Evolutionary conservation across 1,140 invertebrate genomes (phyloP), one percentile per base, ranked within the genome.

Genomic region (Atta colombica): DNA sequence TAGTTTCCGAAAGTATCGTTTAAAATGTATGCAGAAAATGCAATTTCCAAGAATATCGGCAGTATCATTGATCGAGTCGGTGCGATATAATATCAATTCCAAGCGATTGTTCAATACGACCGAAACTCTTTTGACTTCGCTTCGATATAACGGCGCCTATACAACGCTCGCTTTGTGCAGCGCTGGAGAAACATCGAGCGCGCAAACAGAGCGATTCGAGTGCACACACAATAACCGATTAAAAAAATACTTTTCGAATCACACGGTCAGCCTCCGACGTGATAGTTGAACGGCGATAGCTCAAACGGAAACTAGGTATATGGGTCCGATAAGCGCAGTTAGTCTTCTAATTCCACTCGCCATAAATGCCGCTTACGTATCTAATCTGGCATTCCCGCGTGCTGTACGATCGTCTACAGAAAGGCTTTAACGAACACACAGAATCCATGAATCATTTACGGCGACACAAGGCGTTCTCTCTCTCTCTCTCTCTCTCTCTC

Each of bases 291-390:
- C 51, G 60, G 86, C 77, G 90, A 91, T 91, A 91, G 88, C 89
- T 74, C 72, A 68, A 77, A 88, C 88, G 90, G 91, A 92, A 92
- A 92, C 87, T 85, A 90, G 78, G 82, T 88, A 45, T 45, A 80
- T 74, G 53, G 60, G 65, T 18, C 80, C 80, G 92, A 92, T 91
- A 91, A 92, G 77, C 78, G 75, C 75, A 77, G 68, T 80, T 87
- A 82, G 78, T 93, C 88, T 88, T 89, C 85, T 92, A 92, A 92
- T 93, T 91, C 81, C 81, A 90, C 86, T 89, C 84, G 87, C 82
- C 90, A 89, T 91, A 90, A 92, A 92, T 86, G 88, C 86, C 65
- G 87, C 91, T 93, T 91, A 90, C 90, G 84, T 91, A 93, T 93
- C 92, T 93, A 93, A 93, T 92, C 91, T 89, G 86, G 75, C 88